A percentile compares a stretch with the other conserved stretches of the same genome.
Evolutionary conservation across 2,797 vertebrate species (phyloP).

Genomic region (Geotrypetes seraphini): DNA sequence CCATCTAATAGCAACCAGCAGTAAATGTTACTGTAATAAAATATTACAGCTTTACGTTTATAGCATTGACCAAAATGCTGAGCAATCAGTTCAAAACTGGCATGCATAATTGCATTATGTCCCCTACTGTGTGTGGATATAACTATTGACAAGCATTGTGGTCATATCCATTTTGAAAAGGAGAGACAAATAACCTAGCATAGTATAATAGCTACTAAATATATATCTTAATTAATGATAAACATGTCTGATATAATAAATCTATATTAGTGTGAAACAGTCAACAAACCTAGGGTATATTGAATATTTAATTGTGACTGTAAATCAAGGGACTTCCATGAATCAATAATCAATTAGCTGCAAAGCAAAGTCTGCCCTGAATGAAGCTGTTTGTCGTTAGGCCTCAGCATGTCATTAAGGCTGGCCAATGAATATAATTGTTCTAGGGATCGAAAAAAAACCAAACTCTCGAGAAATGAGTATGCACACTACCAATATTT

Average conservation of each 20-base stretch:
- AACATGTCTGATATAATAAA: neutral
- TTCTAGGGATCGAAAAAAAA: slow-evolving; percentile 58
- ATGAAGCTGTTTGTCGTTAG: slow-evolving; percentile 44
- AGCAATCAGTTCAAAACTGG: neutral
- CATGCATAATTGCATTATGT: no score
- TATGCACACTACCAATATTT: slow-evolving; percentile 54
- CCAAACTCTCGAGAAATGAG: slow-evolving; percentile 61
- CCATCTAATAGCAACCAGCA: neutral
- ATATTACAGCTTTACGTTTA: no score
- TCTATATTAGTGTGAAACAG: slow-evolving; percentile 8
- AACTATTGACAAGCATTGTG: neutral
- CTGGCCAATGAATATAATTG: slow-evolving; percentile 50
- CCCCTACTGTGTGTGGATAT: neutral
- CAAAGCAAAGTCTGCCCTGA: slow-evolving; percentile 34
- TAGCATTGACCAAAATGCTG: slow-evolving; percentile 4
- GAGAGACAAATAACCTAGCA: slow-evolving; percentile 2
- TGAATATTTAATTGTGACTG: slow-evolving; percentile 20
- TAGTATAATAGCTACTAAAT: neutral
- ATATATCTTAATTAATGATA: neutral
- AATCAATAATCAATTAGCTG: slow-evolving; percentile 41
- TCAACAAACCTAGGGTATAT: slow-evolving; percentile 8
- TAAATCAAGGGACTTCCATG: slow-evolving; percentile 26
- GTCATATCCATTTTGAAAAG: slow-evolving; percentile 8
- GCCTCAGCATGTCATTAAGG: slow-evolving; percentile 37
- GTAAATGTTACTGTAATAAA: neutral